Evolutionary conservation across 2,888 invertebrate species (phyloP), one percentile per base, ranked within the genome.

Genomic region (Amphipoea lucens): DNA sequence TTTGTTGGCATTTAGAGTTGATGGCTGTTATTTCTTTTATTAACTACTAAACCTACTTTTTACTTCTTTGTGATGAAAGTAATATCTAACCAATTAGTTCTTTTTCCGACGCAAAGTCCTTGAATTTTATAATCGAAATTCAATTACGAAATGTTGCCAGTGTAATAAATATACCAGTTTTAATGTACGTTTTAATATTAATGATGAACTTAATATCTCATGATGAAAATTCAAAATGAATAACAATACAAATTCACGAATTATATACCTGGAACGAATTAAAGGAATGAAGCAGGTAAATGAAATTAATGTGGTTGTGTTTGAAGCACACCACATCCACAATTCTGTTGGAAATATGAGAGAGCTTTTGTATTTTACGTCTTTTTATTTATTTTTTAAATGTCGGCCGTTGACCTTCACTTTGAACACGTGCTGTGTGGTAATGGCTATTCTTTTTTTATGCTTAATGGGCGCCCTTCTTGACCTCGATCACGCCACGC

Each of bases 281-380:
- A 72, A 79, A 79, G 79, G 65, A 79, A 69, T 62, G 72, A 36
- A 48, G 11, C n/a, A 42, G 57, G 67, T 67, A 81, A 88, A 87
- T 89, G 76, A 77, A 85, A 89, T 83, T 70, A 83, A 78, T 87
- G 81, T 78, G 88, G 88, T 78, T 78, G 7, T 48, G 51, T 80
- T 74, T 66, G 66, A 84, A 82, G 70, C 76, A 68, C 60, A 81
- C 83, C 89, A 81, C 85, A 78, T 85, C 45, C 78, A 85, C 74
- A 82, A 84, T 84, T 76, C 84, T 74, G 79, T 75, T 79, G 75
- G 57, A 62, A 82, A 81, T 67, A 83, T 78, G 70, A 79, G 71
- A 77, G 40, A 14, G 62, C 63, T 79, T 76, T 76, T n/a, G 36
- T 40, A 67, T 75, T 62, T 29, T 48, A 60, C 29, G 23, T 65